Conservation (phyloP, 2,888 invertebrate genomes). For the Hyles lineata region DNA sequence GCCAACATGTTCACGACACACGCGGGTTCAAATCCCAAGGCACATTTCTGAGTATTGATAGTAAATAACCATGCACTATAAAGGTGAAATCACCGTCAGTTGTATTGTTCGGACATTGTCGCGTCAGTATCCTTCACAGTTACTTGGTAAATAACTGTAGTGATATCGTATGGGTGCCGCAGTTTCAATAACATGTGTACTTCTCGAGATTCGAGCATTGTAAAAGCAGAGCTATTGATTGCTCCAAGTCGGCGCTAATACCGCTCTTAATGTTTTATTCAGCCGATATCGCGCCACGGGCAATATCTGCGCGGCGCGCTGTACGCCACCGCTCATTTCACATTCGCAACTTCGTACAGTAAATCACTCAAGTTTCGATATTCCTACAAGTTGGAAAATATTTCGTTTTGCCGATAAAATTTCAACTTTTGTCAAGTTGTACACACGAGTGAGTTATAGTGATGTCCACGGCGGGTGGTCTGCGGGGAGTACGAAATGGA, state of each 20-base stretch:
- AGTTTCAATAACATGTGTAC: too few species aligned
- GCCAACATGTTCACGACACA: too few species aligned
- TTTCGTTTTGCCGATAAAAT: slow-evolving; percentile 69
- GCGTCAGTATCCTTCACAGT: too few species aligned
- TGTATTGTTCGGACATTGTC: too few species aligned
- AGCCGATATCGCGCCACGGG: neutral
- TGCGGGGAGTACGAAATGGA: neutral
- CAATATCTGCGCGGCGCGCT: slow-evolving; percentile 17
- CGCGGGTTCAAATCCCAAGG: too few species aligned
- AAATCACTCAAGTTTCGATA: slow-evolving; percentile 66
- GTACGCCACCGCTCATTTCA: slow-evolving; percentile 22
- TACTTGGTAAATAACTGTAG: too few species aligned
- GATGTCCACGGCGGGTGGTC: slow-evolving; percentile 29
- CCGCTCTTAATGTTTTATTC: slow-evolving; percentile 22
- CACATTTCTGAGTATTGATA: too few species aligned
- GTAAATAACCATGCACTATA: too few species aligned
- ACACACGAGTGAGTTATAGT: slow-evolving; percentile 61
- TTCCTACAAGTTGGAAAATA: slow-evolving; percentile 53
- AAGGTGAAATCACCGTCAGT: too few species aligned
- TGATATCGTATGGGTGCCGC: too few species aligned
- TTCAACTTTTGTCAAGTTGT: slow-evolving; percentile 66
- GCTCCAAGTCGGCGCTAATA: neutral
- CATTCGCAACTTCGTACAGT: slow-evolving; percentile 43
- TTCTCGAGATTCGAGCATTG: neutral
- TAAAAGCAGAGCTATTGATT: neutral